Evolutionary conservation across 2,797 vertebrate genomes (phyloP), one percentile per base, ranked within the genome.

Genomic region (Acipenser ruthenus): DNA sequence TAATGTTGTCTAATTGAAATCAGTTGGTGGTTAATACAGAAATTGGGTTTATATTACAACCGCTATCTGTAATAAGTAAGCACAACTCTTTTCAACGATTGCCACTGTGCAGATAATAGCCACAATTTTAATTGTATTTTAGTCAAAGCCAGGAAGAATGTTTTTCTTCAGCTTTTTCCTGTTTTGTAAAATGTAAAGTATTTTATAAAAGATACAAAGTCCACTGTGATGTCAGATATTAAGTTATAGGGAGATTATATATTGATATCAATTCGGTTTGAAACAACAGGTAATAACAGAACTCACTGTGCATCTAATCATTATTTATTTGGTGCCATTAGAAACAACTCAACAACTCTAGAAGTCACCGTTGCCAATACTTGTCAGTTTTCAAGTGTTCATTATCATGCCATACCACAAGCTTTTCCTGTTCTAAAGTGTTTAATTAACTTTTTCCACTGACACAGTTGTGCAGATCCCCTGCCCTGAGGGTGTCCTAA

Each of bases 361-460:
- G 11, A 6, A 23, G 48, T 47, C 59, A 18, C 55, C 37, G 52
- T 6, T 62, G 73, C 65, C 65, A 77, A 75, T 71, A 74, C 67
- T 67, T 67, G 15, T 65, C 53, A 69, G 47, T 13, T 67, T 67
- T 9, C 68, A 75, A 52, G 63, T 23, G 62, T 18, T 74, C 72
- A 68, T 63, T 78, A 69, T 58, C 70, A 76, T 72, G 78, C 72
- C 71, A 77, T 69, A 64, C 75, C 2, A 47, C 61, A 73, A 77
- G 77, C 60, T 71, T 75, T 71, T 80, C 80, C 80, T 53, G 62
- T 75, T 86, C 79, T 83, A 76, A 71, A 75, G 76, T 85, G 79
- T 84, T 88, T 87, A 84, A 89, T 90, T 88, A 89, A 83, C 78
- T 83, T 84, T 69, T 82, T 77, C 77, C 73, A 75, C 74, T 79